Conservation (phyloP, 2,888 invertebrate genomes). For the Epinotia bilunana region DNA sequence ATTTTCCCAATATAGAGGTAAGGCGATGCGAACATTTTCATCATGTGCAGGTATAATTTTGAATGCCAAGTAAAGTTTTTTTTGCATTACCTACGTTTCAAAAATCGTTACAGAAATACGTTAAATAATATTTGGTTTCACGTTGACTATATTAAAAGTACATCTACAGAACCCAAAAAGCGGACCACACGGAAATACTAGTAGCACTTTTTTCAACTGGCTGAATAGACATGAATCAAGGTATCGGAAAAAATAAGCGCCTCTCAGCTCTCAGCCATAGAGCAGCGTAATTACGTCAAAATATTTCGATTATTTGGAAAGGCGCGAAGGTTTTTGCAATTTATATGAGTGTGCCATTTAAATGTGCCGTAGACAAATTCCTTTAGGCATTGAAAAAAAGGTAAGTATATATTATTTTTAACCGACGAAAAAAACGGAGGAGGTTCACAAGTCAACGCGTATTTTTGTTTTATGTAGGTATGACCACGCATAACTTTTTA, state of each 20-base stretch:
- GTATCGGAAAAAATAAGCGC: constrained; percentile 67
- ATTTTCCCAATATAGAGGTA: too few relatives aligned
- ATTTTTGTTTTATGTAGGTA: too few relatives aligned
- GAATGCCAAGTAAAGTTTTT: too few relatives aligned
- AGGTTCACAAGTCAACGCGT: too few relatives aligned
- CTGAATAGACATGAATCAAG: constrained; percentile 52
- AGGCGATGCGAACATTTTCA: too few relatives aligned
- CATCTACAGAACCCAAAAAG: constrained; percentile 1
- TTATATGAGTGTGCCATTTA: background rate
- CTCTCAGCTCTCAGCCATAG: constrained; percentile 59
- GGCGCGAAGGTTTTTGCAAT: constrained; percentile 54
- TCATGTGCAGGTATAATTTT: too few relatives aligned
- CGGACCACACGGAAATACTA: background rate
- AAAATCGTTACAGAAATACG: too few relatives aligned
- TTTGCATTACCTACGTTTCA: too few relatives aligned
- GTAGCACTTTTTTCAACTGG: constrained; percentile 15
- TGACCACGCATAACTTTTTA: too few relatives aligned
- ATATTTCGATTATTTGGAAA: constrained; percentile 72
- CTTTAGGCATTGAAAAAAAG: background rate
- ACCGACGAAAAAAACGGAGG: too few relatives aligned
- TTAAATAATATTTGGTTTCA: background rate
- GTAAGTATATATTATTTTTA: background rate
- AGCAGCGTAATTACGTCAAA: constrained; percentile 76
- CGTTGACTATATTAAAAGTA: background rate
- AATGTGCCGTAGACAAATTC: constrained; percentile 3